These are phyloP conservation scores for Leptinotarsa juncta DNA, from an alignment of 2,888 invertebrate species.

Conservation along the genomic window DNA sequence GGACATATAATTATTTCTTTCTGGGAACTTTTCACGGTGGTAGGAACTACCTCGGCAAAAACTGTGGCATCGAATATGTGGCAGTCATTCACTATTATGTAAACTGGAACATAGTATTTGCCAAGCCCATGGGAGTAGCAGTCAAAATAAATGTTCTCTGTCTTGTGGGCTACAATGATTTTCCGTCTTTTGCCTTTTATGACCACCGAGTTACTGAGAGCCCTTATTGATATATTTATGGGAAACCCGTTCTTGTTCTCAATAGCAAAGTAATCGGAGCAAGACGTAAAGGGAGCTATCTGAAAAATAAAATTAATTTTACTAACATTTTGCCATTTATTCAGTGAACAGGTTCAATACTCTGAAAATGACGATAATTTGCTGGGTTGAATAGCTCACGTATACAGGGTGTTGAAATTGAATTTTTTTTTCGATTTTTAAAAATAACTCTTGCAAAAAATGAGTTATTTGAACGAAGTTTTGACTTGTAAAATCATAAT, in stretches of 20 bases:
- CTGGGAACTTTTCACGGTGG: slow-evolving; percentile 56
- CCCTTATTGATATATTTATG: slow-evolving; percentile 54
- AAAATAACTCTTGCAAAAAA: no score
- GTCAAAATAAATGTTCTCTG: slow-evolving; percentile 49
- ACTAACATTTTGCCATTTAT: neutral
- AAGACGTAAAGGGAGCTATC: slow-evolving; percentile 55
- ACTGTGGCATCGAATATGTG: slow-evolving; percentile 64
- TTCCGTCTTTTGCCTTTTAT: slow-evolving; percentile 48
- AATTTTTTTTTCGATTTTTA: no score
- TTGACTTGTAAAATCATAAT: no score
- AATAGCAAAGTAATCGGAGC: slow-evolving; percentile 56
- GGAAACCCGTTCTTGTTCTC: slow-evolving; percentile 63
- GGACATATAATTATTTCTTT: slow-evolving; percentile 57
- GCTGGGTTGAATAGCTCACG: no score
- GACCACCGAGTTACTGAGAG: slow-evolving; percentile 44
- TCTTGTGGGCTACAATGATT: slow-evolving; percentile 45
- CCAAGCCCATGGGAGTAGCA: slow-evolving; percentile 56
- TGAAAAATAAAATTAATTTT: slow-evolving; percentile 42
- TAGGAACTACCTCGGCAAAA: slow-evolving; percentile 63
- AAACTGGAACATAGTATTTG: slow-evolving; percentile 60
- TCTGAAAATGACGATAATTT: no score
- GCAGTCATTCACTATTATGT: slow-evolving; percentile 64
- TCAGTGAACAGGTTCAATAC: no score
- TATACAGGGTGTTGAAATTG: no score
- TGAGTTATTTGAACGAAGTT: no score